These are phyloP conservation scores for Crotalus helleri DNA, from an alignment of 2,113 vertebrate species.

Conservation along the genomic window DNA sequence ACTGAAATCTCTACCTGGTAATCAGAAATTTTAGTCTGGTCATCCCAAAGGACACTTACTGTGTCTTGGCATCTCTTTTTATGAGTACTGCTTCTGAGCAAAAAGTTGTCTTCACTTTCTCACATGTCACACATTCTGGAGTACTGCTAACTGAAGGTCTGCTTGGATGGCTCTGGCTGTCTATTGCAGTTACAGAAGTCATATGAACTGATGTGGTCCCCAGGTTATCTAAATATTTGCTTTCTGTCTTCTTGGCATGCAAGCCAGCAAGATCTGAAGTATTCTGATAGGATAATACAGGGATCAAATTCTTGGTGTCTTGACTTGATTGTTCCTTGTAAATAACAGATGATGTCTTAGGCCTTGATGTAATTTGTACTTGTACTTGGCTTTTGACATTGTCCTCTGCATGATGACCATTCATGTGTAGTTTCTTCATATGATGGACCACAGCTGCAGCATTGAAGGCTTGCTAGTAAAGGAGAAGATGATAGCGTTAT, in stretches of 20 bases:
- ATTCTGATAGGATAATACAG: constrained; percentile 7
- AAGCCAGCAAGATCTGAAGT: not conserved
- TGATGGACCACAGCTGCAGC: constrained; percentile 79
- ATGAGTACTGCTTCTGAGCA: constrained; percentile 64
- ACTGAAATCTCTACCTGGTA: no score
- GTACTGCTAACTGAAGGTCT: constrained; percentile 64
- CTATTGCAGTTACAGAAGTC: constrained; percentile 40
- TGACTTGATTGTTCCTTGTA: rapidly evolving
- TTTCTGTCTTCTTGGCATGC: not conserved
- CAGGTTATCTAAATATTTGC: constrained; percentile 25
- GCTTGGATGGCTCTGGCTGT: constrained; percentile 49
- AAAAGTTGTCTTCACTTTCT: constrained; percentile 62
- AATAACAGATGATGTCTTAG: constrained; percentile 36
- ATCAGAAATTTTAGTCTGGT: not conserved
- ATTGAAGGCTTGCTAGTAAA: constrained; percentile 85
- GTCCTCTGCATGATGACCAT: constrained; percentile 51
- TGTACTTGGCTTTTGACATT: constrained; percentile 35
- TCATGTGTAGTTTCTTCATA: constrained; percentile 88
- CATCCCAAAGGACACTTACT: constrained; percentile 61
- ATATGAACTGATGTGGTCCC: constrained; percentile 17
- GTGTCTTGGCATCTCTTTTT: constrained; percentile 65
- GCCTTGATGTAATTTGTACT: constrained; percentile 44
- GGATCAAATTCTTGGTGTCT: not conserved
- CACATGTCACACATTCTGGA: constrained; percentile 58
- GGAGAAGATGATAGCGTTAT: not conserved